These are phyloP conservation scores for Beris morrisii DNA, from an alignment of 2,888 invertebrate genomes.

Conservation along the genomic window DNA sequence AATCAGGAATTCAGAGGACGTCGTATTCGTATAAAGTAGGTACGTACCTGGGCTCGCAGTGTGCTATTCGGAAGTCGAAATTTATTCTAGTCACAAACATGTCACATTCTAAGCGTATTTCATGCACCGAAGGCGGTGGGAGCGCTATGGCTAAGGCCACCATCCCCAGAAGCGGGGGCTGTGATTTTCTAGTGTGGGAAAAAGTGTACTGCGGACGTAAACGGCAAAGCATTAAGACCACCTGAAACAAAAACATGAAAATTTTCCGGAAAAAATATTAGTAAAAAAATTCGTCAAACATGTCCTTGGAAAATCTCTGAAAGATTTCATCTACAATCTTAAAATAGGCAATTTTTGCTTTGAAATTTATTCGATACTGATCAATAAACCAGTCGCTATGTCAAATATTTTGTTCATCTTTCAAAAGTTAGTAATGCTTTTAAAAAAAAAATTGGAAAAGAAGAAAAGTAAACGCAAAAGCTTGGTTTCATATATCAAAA, in stretches of 20 bases:
- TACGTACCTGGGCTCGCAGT: conserved; percentile 91
- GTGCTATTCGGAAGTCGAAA: conserved; percentile 94
- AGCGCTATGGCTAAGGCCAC: conserved; percentile 94
- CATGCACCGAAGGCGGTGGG: conserved; percentile 96
- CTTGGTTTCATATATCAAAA: not conserved
- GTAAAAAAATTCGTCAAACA: no score
- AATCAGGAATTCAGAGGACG: conserved; percentile 27
- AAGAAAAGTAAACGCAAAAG: not conserved
- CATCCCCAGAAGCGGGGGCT: conserved; percentile 87
- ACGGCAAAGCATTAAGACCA: conserved; percentile 88
- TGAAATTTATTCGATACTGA: conserved; percentile 55
- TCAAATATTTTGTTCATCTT: conserved; percentile 24
- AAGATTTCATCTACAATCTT: not conserved
- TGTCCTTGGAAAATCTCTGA: not conserved
- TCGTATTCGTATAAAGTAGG: conserved; percentile 5
- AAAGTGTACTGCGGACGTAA: conserved; percentile 92
- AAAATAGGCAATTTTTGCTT: not conserved
- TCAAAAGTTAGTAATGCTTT: conserved; percentile 3
- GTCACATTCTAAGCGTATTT: conserved; percentile 90
- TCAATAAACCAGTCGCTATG: conserved; percentile 56
- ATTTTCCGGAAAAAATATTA: no score
- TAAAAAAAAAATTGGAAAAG: conserved; percentile 8
- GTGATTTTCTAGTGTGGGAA: conserved; percentile 84
- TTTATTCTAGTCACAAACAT: conserved; percentile 96
- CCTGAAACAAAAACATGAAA: conserved; percentile 63